phyloP scores from a whole-genome alignment of 37 sponge, comb jelly and placozoan genomes.

The Cladorhizidae sp. region DNA sequence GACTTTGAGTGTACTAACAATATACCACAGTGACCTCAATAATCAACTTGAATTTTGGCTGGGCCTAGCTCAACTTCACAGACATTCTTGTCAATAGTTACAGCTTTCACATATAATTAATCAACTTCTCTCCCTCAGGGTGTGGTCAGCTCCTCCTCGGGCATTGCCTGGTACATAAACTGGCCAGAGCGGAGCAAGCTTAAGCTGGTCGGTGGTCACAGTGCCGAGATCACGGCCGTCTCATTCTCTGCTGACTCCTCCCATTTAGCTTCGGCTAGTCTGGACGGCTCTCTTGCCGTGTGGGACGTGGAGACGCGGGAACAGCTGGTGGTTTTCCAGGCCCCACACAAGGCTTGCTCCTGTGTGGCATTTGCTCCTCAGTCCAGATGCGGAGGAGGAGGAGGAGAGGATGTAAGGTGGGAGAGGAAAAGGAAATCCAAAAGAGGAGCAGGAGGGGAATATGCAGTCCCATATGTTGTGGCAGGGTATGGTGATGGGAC shows the following conservation, averaged over 20 bases:
- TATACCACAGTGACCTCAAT: no score
- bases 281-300: slow-evolving; percentile 64
- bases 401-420: not conserved
- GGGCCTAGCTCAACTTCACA: no score
- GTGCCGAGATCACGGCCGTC: slow-evolving; percentile 42
- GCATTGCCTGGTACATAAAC: slow-evolving; percentile 81
- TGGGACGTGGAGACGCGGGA: slow-evolving; percentile 66
- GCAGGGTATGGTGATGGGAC: slow-evolving; percentile 88
- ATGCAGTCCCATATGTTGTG: slow-evolving; percentile 16
- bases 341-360: slow-evolving; percentile 58
- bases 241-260: slow-evolving; percentile 17
- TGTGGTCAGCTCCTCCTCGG: slow-evolving; percentile 72
- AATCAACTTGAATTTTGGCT: no score
- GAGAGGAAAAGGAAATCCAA: not conserved
- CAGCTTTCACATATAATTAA: no score
- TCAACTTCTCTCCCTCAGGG: slow-evolving; percentile 55
- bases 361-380: slow-evolving; percentile 60
- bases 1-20: no score
- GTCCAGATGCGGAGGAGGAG: not conserved
- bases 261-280: slow-evolving; percentile 42
- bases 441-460: no score
- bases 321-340: slow-evolving; percentile 60
- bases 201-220: slow-evolving; percentile 75
- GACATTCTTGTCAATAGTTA: no score
- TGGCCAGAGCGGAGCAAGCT: slow-evolving; percentile 73